Percentiles rank a stretch among this genome's conserved stretches.
Evolutionary conservation across 37 sponge, comb jelly and placozoan species (phyloP).

Genomic region (Halisarca cf. caerulea): DNA sequence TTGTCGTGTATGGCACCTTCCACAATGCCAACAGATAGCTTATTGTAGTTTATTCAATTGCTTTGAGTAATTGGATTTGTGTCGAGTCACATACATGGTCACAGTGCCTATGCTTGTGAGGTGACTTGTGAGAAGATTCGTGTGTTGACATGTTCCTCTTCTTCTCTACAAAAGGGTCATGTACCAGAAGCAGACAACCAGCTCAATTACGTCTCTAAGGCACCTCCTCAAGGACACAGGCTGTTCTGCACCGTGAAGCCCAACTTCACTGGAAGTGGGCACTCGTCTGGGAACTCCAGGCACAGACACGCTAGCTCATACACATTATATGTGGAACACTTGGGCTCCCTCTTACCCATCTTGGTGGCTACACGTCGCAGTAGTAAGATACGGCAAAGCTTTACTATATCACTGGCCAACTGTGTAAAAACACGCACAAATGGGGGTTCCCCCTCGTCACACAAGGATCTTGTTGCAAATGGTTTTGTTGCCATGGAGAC

Average conservation of each 20-base stretch:
- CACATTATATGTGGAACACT: slow-evolving; percentile 91
- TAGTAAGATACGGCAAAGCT: slow-evolving; percentile 74
- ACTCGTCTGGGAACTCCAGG: not conserved
- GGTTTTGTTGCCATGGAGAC: slow-evolving; percentile 15
- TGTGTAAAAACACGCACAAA: not conserved
- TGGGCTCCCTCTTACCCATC: slow-evolving; percentile 82
- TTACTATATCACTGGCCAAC: slow-evolving; percentile 71
- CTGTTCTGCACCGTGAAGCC: slow-evolving; percentile 87
- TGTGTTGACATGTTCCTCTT: not conserved
- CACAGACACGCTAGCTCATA: slow-evolving; percentile 68
- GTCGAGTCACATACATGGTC: too few relatives aligned
- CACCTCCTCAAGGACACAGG: slow-evolving; percentile 77
- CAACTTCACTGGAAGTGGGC: slow-evolving; percentile 8
- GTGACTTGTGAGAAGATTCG: too few relatives aligned
- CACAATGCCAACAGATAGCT: too few relatives aligned
- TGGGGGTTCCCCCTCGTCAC: not conserved
- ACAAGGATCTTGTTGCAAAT: slow-evolving; percentile 3
- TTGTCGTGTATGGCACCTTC: too few relatives aligned
- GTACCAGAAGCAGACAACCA: slow-evolving; percentile 57
- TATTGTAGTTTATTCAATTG: too few relatives aligned
- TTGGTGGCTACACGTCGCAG: slow-evolving; percentile 69
- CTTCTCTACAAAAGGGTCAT: slow-evolving; percentile 54
- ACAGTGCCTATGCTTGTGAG: too few relatives aligned
- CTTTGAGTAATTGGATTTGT: too few relatives aligned
- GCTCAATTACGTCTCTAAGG: slow-evolving; percentile 60